These are phyloP conservation scores for Percopsis transmontana DNA, from an alignment of 2,113 vertebrate genomes.

Conservation along the genomic window DNA sequence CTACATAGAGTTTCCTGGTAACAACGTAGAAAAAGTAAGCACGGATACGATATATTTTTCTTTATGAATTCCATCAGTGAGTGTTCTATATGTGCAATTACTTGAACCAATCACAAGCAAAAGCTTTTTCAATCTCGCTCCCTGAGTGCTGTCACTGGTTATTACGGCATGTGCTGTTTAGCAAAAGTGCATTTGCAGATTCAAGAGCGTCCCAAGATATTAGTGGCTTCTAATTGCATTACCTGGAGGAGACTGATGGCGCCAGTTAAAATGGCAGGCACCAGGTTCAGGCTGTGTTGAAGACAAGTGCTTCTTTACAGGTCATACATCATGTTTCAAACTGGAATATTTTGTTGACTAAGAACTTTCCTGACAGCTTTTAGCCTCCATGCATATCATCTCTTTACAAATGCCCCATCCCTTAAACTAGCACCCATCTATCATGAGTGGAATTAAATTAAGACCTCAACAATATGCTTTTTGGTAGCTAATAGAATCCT, in stretches of 20 bases:
- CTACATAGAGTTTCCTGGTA: slow-evolving; percentile 57
- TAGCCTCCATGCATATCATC: slow-evolving; percentile 53
- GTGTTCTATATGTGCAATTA: slow-evolving; percentile 53
- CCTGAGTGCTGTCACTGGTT: slow-evolving; percentile 79
- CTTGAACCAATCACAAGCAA: slow-evolving; percentile 67
- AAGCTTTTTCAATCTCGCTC: slow-evolving; percentile 67
- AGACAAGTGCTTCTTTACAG: slow-evolving; percentile 81
- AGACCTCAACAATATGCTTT: slow-evolving; percentile 45
- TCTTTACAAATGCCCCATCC: slow-evolving; percentile 43
- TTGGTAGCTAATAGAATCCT: slow-evolving; percentile 53
- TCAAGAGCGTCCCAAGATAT: slow-evolving; percentile 84
- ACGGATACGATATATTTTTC: slow-evolving; percentile 56
- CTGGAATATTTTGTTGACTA: slow-evolving; percentile 80
- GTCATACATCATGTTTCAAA: slow-evolving; percentile 77
- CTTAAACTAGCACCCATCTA: slow-evolving; percentile 58
- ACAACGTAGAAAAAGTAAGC: slow-evolving; percentile 53
- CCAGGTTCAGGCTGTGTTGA: slow-evolving; percentile 75
- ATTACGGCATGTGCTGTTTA: slow-evolving; percentile 78
- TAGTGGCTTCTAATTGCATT: slow-evolving; percentile 86
- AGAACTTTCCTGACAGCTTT: slow-evolving; percentile 81
- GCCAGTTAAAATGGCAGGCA: slow-evolving; percentile 80
- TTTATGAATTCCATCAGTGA: slow-evolving; percentile 57
- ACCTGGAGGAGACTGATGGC: slow-evolving; percentile 83
- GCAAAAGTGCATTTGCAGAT: slow-evolving; percentile 82
- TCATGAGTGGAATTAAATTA: slow-evolving; percentile 65